Conservation (phyloP, 1,140 invertebrate species). For the Brachionus angularis region DNA sequence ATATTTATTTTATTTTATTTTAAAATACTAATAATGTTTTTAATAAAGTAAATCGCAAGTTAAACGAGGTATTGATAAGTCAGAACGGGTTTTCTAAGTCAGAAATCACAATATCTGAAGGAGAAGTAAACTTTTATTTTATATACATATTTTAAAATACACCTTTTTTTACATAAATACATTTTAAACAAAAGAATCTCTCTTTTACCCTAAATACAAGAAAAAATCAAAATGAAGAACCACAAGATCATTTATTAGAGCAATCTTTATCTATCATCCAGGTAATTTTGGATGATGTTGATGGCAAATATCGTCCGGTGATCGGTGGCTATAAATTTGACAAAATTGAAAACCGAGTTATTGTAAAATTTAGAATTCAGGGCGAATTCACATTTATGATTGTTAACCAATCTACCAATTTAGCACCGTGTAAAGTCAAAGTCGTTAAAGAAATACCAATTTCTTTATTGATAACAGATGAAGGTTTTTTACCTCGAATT, state of each 20-base stretch:
- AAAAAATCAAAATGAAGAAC: no score
- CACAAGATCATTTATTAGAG: no score
- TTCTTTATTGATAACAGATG: slow-evolving; percentile 49
- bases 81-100: slow-evolving; percentile 33
- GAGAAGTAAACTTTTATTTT: slow-evolving; percentile 4
- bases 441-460: slow-evolving; percentile 48
- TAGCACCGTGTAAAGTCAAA: slow-evolving; percentile 51
- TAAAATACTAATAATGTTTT: no score
- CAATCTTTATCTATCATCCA: no score
- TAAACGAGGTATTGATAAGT: slow-evolving; percentile 35
- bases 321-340: slow-evolving; percentile 52
- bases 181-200: neutral
- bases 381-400: slow-evolving; percentile 55
- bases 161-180: neutral
- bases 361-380: slow-evolving; percentile 53
- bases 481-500: slow-evolving; percentile 52
- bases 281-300: slow-evolving; percentile 57
- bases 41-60: slow-evolving; percentile 12
- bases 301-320: slow-evolving; percentile 50
- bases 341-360: slow-evolving; percentile 48
- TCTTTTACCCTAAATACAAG: neutral
- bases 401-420: neutral
- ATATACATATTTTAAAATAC: neutral
- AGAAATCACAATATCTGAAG: slow-evolving; percentile 20
- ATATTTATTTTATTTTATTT: no score